Evolutionary conservation across 2,888 invertebrate genomes (phyloP), one percentile per base, ranked within the genome.

Genomic region (Xylota segnis): DNA sequence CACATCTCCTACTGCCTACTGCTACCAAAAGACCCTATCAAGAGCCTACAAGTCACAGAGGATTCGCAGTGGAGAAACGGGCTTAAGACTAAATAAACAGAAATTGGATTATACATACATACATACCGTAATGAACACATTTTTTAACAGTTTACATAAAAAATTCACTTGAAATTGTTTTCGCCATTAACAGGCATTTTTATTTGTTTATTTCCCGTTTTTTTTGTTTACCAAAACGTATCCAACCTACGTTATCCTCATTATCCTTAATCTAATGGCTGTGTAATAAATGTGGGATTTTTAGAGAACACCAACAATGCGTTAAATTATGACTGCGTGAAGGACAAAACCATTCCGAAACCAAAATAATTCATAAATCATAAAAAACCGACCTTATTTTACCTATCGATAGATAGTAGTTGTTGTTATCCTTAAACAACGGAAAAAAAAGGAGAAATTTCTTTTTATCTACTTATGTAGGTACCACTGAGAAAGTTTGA

Each of bases 361-460:
- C 90, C 89, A 90, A 90, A 90, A 87, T 90, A 91, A 90, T 90
- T 90, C 91, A 91, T 91, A 91, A 91, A 91, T 91, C 91, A 91
- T 90, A 91, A 90, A 90, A 90, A 90, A 89, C 88, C 89, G 89
- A 89, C 89, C 47, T 56, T 68, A 56, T 87, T 87, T 87, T 87
- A 78, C 75, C 66, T 87, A 71, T 70, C 58, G 29, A 70, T 58
- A 47, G 23, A 43, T 27, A 3, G 40, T 27, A 3, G 40, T 56
- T 72, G 59, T 72, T 59, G 66, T 29, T 32, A 14, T 66, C 10
- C 45, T 23, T 59, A 45, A 61, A 70, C 70, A 68, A 77, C 27
- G n/a, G 12, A 23, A 23, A 68, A 77, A 37, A 16, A 16, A n/a
- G n/a, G n/a, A n/a, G n/a, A n/a, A 52, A 32, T 45, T 70, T 68